Evolutionary conservation across 1,140 invertebrate genomes (phyloP).

Genomic region (Drosophila pandora): DNA sequence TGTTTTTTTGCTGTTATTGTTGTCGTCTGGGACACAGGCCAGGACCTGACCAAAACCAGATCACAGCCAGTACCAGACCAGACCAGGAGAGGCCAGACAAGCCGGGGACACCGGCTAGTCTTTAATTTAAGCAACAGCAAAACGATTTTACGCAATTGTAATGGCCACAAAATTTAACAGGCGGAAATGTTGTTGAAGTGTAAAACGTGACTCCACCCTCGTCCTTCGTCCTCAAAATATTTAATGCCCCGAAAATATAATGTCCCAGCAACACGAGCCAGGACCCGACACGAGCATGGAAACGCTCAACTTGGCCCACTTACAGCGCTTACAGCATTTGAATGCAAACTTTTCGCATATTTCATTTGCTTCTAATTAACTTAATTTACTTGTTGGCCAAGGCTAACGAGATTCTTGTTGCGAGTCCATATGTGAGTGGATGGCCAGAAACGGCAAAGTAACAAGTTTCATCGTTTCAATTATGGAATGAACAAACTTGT

Average conservation of each 20-base stretch:
- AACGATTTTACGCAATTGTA: slow-evolving; percentile 73
- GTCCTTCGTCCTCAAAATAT: slow-evolving; percentile 19
- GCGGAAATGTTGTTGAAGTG: slow-evolving; percentile 72
- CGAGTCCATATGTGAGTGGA: slow-evolving; percentile 25
- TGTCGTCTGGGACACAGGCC: slow-evolving; percentile 15
- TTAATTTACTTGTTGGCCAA: slow-evolving; percentile 62
- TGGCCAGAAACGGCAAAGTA: slow-evolving; percentile 12
- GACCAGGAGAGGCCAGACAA: slow-evolving; percentile 9
- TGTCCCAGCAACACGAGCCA: slow-evolving; percentile 24
- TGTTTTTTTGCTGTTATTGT: slow-evolving; percentile 2
- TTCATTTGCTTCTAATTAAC: slow-evolving; percentile 68
- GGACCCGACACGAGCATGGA: slow-evolving; percentile 17
- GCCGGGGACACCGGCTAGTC: slow-evolving; percentile 16
- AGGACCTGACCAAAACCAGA: slow-evolving; percentile 14
- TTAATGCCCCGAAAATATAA: slow-evolving; percentile 57
- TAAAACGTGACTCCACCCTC: slow-evolving; percentile 56
- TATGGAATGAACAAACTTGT: slow-evolving; percentile 42
- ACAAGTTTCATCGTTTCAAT: slow-evolving; percentile 42
- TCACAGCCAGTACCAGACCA: slow-evolving; percentile 26
- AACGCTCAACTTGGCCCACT: slow-evolving; percentile 38
- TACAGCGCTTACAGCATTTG: slow-evolving; percentile 55
- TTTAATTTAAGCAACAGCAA: slow-evolving; percentile 60
- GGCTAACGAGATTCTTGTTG: slow-evolving; percentile 16
- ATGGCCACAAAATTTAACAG: slow-evolving; percentile 63
- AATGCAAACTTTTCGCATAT: slow-evolving; percentile 73